These are phyloP conservation scores for Pleuronectes platessa DNA, from an alignment of 2,113 vertebrate species.

Conservation along the genomic window DNA sequence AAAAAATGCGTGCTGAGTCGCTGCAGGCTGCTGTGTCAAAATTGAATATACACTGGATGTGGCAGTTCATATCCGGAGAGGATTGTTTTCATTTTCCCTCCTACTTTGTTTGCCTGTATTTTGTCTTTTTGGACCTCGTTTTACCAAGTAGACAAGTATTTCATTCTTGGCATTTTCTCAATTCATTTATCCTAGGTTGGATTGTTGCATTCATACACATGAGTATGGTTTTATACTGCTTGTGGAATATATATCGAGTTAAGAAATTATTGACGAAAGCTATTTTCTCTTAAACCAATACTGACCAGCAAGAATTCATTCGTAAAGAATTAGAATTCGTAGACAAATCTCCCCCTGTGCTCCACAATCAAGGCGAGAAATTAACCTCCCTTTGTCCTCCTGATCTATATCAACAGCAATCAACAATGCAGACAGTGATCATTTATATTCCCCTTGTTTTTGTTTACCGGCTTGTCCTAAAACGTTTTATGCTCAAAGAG, in stretches of 20 bases:
- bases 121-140: neutral
- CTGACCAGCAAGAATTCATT: constrained; percentile 19
- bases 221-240: neutral
- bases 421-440: no score
- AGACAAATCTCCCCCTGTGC: constrained; percentile 35
- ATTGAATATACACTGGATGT: neutral
- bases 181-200: neutral
- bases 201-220: neutral
- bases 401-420: constrained; percentile 16
- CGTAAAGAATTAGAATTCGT: constrained; percentile 23
- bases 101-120: neutral
- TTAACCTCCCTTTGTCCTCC: constrained; percentile 8
- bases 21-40: constrained; percentile 29
- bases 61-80: constrained; percentile 15
- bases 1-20: constrained; percentile 10
- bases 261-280: constrained; percentile 4
- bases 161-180: neutral
- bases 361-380: neutral
- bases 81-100: neutral
- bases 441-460: neutral
- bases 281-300: constrained; percentile 5
- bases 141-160: neutral
- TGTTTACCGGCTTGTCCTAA: neutral
- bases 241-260: constrained; percentile 8
- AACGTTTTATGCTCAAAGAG: neutral